Base-by-base conservation (phyloP, 2,113 vertebrate species). In the Himantopus leucocephalus region DNA sequence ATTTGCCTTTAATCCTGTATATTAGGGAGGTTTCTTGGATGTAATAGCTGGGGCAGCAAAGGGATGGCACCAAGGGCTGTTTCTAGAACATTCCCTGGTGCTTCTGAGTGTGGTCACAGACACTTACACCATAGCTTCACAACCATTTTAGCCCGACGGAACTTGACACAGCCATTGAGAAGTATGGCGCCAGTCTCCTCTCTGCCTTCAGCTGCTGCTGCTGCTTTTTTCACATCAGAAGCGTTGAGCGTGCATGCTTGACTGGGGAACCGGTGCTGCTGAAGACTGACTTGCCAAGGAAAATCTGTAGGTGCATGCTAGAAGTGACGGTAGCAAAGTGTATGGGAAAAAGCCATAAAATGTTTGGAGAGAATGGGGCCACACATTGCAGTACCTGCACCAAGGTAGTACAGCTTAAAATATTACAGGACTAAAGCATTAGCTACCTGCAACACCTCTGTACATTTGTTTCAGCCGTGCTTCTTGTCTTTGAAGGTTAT, bases 231-330 rank as follows among this genome's bases (percentile, higher is more conserved):
- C 47, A 26, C 2, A 0, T 58, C 47, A 43, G 66, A 34, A 30
- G 21, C 0, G 0, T 9, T 55, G 26, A n/a, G 12, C 1, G 0
- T 18, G n/a, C 47, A 8, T 62, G 17, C 30, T 72, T 52, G 34
- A 21, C 7, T 71, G 43, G 56, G 55, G 29, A 32, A 11, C 53
- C 37, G 56, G 17, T 45, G 55, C 68, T 77, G 45, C 72, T 62
- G 22, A 50, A 71, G n/a, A n/a, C 10, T 24, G 55, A 29, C 37
- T 67, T 79, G 58, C 17, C 14, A 30, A 62, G 80, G 53, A 48
- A 88, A 76, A 48, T 63, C 19, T 7, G 12, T 18, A 15, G 34
- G 52, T 4, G 16, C 59, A 29, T 47, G 18, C 16, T 35, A 58
- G 34, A 35, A 80, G 24, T 17, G 39, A 32, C 1, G 1, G 30